A percentile compares a stretch with the other conserved stretches of the same genome.
phyloP scores from a whole-genome alignment of 2,113 vertebrate species.

The Erythrolamprus reginae region DNA sequence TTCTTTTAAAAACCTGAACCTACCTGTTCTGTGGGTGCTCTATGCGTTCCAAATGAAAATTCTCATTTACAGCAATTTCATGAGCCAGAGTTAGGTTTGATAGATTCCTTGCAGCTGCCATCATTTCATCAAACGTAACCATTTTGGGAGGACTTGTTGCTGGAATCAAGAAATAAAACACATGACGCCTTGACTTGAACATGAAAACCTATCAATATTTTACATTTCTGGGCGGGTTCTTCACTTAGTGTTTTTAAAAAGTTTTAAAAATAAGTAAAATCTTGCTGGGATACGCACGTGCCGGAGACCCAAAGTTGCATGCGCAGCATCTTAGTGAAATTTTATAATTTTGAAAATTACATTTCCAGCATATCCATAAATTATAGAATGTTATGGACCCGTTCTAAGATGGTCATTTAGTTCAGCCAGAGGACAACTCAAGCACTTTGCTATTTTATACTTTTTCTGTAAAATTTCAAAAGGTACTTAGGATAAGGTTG shows the following conservation, averaged over 20 bases:
- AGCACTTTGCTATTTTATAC: neutral
- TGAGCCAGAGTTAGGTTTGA: slow-evolving; percentile 84
- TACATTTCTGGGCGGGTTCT: neutral
- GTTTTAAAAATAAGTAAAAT: no score
- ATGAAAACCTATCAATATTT: neutral
- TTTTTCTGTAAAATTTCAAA: neutral
- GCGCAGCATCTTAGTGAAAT: neutral
- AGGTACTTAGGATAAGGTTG: neutral
- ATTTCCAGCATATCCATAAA: neutral
- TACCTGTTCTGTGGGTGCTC: slow-evolving; percentile 81
- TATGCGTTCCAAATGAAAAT: slow-evolving; percentile 75
- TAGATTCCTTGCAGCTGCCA: slow-evolving; percentile 80
- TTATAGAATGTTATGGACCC: neutral
- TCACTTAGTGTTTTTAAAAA: neutral
- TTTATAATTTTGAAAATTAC: neutral
- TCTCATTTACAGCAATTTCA: slow-evolving; percentile 84
- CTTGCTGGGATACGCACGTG: no score
- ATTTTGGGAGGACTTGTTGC: slow-evolving; percentile 85
- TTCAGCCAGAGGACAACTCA: neutral
- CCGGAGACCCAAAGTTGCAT: no score
- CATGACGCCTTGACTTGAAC: neutral
- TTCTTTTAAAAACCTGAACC: neutral
- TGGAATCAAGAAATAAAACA: slow-evolving; percentile 45
- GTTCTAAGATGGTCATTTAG: neutral
- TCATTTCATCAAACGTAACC: slow-evolving; percentile 83